Base-by-base conservation (phyloP, 2,888 invertebrate species). In the Eurytoma adleriae region DNA sequence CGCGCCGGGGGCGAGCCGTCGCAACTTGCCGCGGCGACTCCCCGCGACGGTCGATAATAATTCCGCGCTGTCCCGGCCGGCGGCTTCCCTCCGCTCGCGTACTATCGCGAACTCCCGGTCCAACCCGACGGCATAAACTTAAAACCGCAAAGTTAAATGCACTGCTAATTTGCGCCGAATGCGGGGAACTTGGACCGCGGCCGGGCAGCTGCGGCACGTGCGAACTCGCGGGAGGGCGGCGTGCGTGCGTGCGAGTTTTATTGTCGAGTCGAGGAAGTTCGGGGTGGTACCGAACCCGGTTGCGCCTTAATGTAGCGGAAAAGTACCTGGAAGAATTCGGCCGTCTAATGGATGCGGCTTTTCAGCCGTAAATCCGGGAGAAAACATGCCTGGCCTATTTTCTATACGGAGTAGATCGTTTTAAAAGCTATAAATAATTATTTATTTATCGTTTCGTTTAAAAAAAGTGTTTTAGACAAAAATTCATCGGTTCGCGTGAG, bases 111-210 rank as follows among this genome's bases (percentile, higher is more conserved):
- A 40, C 40, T 40, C 40, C 7, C 40, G 40, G 40, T 40, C 40
- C 40, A 3, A 40, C 14, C n/a, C 27, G 62, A 4, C 10, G 24
- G 84, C 84, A 84, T 85, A 85, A 85, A 85, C 85, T 84, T 84
- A 82, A 83, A 84, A 81, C 84, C 85, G 71, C 82, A 81, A 82
- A 85, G 84, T 84, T 85, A 86, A 86, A 85, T 83, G 85, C 82
- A 83, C 81, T 83, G 83, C 83, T 85, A 85, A 86, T 86, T 85
- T 79, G 40, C 16, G 20, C 57, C 40, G n/a, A n/a, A 10, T n/a
- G 16, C 16, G 3, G 82, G 82, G 83, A 83, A 84, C 82, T 85
- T 80, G 79, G 78, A 67, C 76, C 82, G 81, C 78, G 83, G 40
- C 40, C 56, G 56, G 48, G 30, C 27, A 69, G 70, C 72, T 72